Evolutionary conservation across 2,888 invertebrate genomes (phyloP).

Genomic region (Nephrotoma guestfalica): DNA sequence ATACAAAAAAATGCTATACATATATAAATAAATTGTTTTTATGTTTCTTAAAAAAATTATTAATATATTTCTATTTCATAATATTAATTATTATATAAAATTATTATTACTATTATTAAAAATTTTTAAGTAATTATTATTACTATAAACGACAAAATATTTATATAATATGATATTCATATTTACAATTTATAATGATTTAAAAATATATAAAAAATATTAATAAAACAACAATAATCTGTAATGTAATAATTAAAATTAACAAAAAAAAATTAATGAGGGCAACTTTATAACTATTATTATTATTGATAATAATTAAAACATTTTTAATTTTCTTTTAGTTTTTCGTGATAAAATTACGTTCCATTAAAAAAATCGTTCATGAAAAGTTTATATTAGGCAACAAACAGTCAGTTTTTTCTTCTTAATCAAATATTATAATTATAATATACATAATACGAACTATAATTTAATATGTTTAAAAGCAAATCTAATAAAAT

Average conservation of each 20-base stretch:
- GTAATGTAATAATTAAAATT: background rate
- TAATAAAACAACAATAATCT: background rate
- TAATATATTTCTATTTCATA: background rate
- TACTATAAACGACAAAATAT: background rate
- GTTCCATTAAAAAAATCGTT: background rate
- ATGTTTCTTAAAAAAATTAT: background rate
- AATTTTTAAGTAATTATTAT: background rate
- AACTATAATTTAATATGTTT: background rate
- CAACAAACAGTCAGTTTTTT: background rate
- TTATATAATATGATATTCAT: background rate
- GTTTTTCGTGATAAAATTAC: background rate
- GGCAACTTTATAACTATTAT: background rate
- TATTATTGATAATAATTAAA: background rate
- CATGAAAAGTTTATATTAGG: background rate
- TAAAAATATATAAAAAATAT: background rate
- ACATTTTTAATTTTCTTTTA: background rate
- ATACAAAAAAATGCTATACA: background rate
- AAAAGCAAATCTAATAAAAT: background rate
- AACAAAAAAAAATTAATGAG: background rate
- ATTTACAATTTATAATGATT: background rate
- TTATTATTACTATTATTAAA: background rate
- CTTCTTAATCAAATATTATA: background rate
- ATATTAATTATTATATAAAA: background rate
- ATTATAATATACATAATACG: background rate
- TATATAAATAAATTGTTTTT: background rate